Percentiles rank a stretch among this genome's conserved stretches.
These are phyloP conservation scores for Drosophila tanythrix DNA, from an alignment of 2,888 invertebrate species.

Conservation along the genomic window DNA sequence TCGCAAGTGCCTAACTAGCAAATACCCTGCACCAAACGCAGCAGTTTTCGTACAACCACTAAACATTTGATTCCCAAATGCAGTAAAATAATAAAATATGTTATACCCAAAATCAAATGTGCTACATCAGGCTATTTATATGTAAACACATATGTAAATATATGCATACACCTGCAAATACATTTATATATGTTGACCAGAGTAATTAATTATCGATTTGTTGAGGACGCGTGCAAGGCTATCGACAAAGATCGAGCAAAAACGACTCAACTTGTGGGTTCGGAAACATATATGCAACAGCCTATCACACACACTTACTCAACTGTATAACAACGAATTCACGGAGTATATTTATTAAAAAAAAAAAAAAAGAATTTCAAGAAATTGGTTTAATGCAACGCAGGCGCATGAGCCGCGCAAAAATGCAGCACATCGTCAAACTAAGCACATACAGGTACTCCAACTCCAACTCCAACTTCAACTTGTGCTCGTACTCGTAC, in stretches of 20 bases:
- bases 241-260: background rate
- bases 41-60: background rate
- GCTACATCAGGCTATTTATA: background rate
- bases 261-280: background rate
- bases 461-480: background rate
- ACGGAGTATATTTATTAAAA: conserved; percentile 6
- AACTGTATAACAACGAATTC: background rate
- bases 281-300: background rate
- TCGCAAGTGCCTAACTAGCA: background rate
- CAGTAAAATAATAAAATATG: background rate
- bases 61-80: background rate
- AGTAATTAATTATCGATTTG: background rate
- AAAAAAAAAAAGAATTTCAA: conserved; percentile 60
- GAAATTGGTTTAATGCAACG: conserved; percentile 70
- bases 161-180: background rate
- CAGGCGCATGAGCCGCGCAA: conserved; percentile 27
- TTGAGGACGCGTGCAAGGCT: background rate
- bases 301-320: background rate
- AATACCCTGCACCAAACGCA: background rate
- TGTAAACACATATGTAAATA: background rate
- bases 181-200: background rate
- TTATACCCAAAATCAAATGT: background rate
- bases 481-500: background rate
- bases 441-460: conserved; percentile 2
- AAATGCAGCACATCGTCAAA: conserved; percentile 18